Conservation (phyloP, 1,140 invertebrate genomes). For the Trichomalopsis sarcophagae region DNA sequence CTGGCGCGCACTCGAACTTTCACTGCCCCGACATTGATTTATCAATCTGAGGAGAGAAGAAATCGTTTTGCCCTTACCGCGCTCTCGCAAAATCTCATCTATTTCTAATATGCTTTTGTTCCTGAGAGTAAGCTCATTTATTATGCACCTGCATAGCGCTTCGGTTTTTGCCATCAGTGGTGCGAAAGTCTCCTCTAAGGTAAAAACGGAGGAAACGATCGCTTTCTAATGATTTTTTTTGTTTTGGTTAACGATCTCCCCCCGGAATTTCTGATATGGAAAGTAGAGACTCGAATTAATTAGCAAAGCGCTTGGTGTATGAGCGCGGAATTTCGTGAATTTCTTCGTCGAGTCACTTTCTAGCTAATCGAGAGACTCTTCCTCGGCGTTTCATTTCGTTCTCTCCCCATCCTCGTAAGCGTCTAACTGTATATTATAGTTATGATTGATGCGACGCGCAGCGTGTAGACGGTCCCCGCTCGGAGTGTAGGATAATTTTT, state of each 20-base stretch:
- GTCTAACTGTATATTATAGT: not conserved
- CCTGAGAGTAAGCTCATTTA: not conserved
- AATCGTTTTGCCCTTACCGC: not conserved
- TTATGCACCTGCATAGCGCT: not conserved
- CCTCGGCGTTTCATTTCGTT: too few species aligned
- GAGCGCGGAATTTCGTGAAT: constrained; percentile 18
- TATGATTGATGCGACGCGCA: constrained; percentile 19
- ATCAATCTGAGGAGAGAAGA: not conserved
- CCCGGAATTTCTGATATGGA: not conserved
- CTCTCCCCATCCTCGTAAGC: too few species aligned
- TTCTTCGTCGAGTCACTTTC: not conserved
- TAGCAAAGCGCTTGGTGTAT: not conserved
- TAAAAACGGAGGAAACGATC: not conserved
- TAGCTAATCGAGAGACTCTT: not conserved
- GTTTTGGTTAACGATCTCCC: not conserved
- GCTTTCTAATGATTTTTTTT: constrained; percentile 12
- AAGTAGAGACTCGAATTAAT: constrained; percentile 11
- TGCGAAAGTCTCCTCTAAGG: not conserved
- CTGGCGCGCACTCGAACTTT: not conserved
- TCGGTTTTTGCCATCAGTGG: not conserved
- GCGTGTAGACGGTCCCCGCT: not conserved
- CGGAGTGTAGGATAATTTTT: not conserved
- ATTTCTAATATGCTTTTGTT: not conserved
- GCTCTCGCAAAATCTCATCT: not conserved
- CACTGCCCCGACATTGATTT: not conserved